Percentiles rank a stretch among this genome's conserved stretches.
These are phyloP conservation scores for Lepeophtheirus nordmannii DNA, from an alignment of 2,888 invertebrate species.

Conservation along the genomic window DNA sequence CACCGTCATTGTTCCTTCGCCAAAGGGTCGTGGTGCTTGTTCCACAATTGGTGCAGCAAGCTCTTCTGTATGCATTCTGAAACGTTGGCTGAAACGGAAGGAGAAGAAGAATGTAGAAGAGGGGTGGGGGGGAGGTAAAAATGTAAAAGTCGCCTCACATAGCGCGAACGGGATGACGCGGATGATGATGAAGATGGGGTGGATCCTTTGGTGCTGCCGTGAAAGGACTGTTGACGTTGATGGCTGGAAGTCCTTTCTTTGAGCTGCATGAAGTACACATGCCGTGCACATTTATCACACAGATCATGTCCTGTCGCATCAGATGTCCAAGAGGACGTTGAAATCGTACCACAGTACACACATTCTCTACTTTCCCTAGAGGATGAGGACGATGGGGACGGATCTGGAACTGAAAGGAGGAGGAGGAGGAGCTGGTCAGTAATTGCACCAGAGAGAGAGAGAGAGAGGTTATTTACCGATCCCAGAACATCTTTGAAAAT, in stretches of 20 bases:
- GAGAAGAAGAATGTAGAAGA: neutral
- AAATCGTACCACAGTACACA: constrained; percentile 54
- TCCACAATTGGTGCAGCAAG: constrained; percentile 27
- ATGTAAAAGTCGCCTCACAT: neutral
- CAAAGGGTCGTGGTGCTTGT: constrained; percentile 27
- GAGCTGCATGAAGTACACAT: constrained; percentile 27
- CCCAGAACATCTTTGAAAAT: too few species aligned
- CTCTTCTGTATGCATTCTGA: constrained; percentile 1
- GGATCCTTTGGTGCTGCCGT: neutral
- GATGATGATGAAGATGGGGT: neutral
- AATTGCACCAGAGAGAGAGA: too few species aligned
- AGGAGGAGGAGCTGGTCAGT: too few species aligned
- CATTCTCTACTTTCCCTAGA: constrained; percentile 48
- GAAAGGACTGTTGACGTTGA: too few species aligned
- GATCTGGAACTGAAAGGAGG: constrained; percentile 16
- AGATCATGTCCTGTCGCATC: constrained; percentile 92
- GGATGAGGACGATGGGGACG: constrained; percentile 7
- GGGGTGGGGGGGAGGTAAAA: too few species aligned
- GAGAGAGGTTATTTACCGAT: too few species aligned
- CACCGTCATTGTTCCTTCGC: constrained; percentile 33
- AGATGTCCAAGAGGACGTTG: constrained; percentile 90
- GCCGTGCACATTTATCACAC: constrained; percentile 91
- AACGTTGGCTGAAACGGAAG: neutral
- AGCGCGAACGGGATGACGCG: neutral
- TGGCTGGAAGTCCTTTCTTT: constrained; percentile 6